phyloP scores from a whole-genome alignment of 2,888 invertebrate species.

The Microctonus hyperodae region DNA sequence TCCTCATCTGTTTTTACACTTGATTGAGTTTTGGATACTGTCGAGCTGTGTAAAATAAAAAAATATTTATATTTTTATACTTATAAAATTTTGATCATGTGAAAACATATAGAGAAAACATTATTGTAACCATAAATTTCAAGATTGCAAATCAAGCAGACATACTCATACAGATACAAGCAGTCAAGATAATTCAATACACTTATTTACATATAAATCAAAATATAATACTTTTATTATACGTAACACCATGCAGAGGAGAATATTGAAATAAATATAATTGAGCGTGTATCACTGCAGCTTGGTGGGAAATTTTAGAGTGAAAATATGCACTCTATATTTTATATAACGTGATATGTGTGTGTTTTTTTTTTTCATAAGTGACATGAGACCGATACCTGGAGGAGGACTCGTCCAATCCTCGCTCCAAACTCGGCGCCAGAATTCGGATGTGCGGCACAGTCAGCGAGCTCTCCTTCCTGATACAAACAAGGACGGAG shows the following conservation, averaged over 20 bases:
- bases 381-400: constrained; percentile 49
- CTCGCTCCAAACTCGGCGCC: constrained; percentile 83
- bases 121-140: constrained; percentile 39
- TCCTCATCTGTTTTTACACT: constrained; percentile 47
- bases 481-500: constrained; percentile 52
- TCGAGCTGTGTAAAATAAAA: constrained; percentile 42
- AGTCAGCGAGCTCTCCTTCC: constrained; percentile 76
- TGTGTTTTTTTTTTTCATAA: constrained; percentile 16
- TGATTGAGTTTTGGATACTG: constrained; percentile 41
- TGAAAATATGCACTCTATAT: neutral
- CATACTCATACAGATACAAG: constrained; percentile 17
- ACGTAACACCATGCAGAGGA: constrained; percentile 7
- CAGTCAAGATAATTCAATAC: neutral
- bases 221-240: neutral
- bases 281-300: constrained; percentile 20
- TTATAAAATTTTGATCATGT: neutral
- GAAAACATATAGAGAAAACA: constrained; percentile 44
- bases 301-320: constrained; percentile 22
- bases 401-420: constrained; percentile 70
- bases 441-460: constrained; percentile 84
- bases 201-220: too few relatives aligned
- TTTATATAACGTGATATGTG: neutral
- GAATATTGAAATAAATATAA: constrained; percentile 1
- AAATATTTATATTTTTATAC: neutral
- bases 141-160: constrained; percentile 35